A percentile compares a stretch with the other conserved stretches of the same genome.
Evolutionary conservation across 2,113 vertebrate species (phyloP).

Genomic region (Myotis brandtii): DNA sequence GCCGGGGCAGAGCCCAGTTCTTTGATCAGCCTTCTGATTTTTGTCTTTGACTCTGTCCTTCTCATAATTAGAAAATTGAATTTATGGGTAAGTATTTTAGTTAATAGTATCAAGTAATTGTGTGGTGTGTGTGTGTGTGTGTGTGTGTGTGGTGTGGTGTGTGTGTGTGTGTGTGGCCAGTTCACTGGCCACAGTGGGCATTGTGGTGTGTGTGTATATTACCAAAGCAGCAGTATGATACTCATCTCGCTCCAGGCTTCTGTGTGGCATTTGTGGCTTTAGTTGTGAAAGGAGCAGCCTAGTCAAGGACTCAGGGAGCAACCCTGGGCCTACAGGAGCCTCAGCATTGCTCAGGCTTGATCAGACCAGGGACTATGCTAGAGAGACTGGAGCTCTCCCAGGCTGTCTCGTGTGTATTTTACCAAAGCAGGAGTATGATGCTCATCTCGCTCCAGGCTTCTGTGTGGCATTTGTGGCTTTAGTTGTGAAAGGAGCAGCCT

Average conservation of each 20-base stretch:
- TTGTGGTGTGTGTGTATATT: not conserved
- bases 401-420: not conserved
- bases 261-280: not conserved
- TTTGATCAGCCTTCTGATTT: not conserved
- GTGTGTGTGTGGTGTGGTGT: not conserved
- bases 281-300: not conserved
- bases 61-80: not conserved
- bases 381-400: not conserved
- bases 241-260: not conserved
- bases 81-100: not conserved
- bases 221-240: not conserved
- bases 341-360: not conserved
- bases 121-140: not conserved
- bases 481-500: not conserved
- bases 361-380: not conserved
- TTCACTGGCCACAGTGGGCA: no score
- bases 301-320: not conserved
- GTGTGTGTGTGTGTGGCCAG: no score
- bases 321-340: fast-evolving
- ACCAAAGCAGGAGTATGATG: not conserved
- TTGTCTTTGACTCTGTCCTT: not conserved
- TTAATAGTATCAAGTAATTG: not conserved
- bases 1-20: not conserved
- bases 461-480: not conserved
- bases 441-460: not conserved